Percentiles rank a stretch among this genome's conserved stretches.
Evolutionary conservation across 2,113 vertebrate genomes (phyloP).

Genomic region (Albula goreensis): DNA sequence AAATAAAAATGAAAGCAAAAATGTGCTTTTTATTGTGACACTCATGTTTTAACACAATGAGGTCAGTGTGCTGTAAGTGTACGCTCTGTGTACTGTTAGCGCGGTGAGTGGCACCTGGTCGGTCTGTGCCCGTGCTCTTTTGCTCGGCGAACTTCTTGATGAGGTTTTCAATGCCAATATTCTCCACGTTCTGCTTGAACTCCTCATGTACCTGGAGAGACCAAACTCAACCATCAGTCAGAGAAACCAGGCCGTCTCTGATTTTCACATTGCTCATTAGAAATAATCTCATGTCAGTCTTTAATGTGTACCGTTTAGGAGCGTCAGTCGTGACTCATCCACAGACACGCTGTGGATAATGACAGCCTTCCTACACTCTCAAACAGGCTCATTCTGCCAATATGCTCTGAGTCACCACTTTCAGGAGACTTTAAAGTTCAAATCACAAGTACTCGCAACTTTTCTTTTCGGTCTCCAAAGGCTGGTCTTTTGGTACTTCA

Average conservation of each 20-base stretch:
- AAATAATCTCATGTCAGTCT: neutral
- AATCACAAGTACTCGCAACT: neutral
- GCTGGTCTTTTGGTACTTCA: too few relatives aligned
- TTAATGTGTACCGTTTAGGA: neutral
- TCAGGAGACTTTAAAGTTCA: neutral
- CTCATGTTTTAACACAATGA: too few relatives aligned
- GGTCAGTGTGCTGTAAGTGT: neutral
- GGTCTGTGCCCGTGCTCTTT: slow-evolving; percentile 86
- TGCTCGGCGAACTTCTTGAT: slow-evolving; percentile 84
- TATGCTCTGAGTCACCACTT: neutral
- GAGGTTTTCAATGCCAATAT: slow-evolving; percentile 83
- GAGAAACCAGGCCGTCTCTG: neutral
- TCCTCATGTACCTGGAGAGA: slow-evolving; percentile 85
- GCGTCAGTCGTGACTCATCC: neutral
- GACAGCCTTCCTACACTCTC: neutral
- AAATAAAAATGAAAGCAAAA: too few relatives aligned
- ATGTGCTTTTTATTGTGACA: too few relatives aligned
- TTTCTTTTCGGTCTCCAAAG: neutral
- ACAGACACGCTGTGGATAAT: neutral
- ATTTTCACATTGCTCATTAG: neutral
- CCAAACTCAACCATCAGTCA: neutral
- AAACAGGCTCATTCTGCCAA: neutral
- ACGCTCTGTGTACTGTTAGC: neutral
- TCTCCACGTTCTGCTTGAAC: slow-evolving; percentile 94
- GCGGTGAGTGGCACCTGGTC: slow-evolving; percentile 72